Evolutionary conservation across 2,113 vertebrate genomes (phyloP).

Genomic region (Todiramphus chloris): DNA sequence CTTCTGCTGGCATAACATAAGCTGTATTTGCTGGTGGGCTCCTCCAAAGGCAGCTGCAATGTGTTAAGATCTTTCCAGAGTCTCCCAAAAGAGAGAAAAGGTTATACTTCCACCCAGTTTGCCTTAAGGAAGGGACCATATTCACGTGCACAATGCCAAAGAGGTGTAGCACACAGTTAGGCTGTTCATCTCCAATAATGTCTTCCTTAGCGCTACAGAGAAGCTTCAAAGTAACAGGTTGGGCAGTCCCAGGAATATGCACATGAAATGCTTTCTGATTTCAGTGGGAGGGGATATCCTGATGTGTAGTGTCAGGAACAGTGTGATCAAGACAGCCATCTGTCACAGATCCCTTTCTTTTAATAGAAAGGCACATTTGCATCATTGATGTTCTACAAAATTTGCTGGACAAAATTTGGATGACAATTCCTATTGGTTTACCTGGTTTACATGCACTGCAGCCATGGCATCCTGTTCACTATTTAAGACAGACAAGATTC

Average conservation of each 20-base stretch:
- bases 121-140: neutral
- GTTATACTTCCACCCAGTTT: neutral
- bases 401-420: neutral
- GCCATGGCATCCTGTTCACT: neutral
- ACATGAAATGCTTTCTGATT: neutral
- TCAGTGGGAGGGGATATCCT: neutral
- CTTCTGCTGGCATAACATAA: neutral
- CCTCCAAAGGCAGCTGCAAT: neutral
- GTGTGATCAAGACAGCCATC: neutral
- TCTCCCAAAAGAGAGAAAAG: neutral
- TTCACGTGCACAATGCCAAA: neutral
- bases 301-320: neutral
- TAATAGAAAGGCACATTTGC: neutral
- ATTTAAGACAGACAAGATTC: neutral
- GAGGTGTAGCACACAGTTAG: neutral
- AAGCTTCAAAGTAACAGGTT: neutral
- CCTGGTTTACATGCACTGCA: neutral
- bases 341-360: neutral
- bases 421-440: neutral
- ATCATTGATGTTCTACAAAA: neutral
- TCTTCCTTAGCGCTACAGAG: neutral
- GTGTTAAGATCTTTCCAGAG: neutral
- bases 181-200: neutral
- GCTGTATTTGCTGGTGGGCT: neutral
- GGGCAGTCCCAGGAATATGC: neutral